Percentiles rank a stretch among this genome's conserved stretches.
Evolutionary conservation across 23 tunicate genomes (phyloP).

Genomic region (Ascidia mentula): DNA sequence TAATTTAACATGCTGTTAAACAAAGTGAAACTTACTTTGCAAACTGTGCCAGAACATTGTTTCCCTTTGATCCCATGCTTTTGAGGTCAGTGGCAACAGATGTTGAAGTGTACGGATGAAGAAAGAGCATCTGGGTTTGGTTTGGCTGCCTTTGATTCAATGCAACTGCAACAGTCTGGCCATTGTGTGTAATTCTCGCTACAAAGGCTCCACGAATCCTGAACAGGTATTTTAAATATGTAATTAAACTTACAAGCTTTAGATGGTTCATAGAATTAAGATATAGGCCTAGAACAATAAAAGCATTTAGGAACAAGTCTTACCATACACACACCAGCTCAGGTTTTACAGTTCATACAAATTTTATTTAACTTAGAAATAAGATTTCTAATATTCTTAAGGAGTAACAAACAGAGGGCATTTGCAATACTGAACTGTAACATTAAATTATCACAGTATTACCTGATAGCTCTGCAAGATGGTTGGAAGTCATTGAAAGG

Average conservation of each 20-base stretch:
- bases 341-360: too few relatives aligned
- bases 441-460: not conserved
- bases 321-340: too few relatives aligned
- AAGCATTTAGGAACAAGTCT: too few relatives aligned
- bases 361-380: too few relatives aligned
- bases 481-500: conserved; percentile 21
- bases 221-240: too few relatives aligned
- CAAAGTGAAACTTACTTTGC: conserved; percentile 28
- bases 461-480: conserved; percentile 38
- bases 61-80: conserved; percentile 17
- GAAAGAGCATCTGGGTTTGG: conserved; percentile 38
- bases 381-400: not conserved
- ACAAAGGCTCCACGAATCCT: conserved; percentile 55
- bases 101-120: conserved; percentile 36
- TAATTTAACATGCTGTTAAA: too few relatives aligned
- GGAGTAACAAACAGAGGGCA: not conserved
- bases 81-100: not conserved
- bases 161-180: conserved; percentile 50
- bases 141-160: conserved; percentile 75
- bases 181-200: conserved; percentile 54
- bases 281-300: too few relatives aligned
- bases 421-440: not conserved
- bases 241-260: too few relatives aligned
- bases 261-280: too few relatives aligned
- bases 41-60: conserved; percentile 18